Percentiles rank a stretch among this genome's conserved stretches.
phyloP scores from a whole-genome alignment of 1,140 invertebrate species.

The Apis dorsata region DNA sequence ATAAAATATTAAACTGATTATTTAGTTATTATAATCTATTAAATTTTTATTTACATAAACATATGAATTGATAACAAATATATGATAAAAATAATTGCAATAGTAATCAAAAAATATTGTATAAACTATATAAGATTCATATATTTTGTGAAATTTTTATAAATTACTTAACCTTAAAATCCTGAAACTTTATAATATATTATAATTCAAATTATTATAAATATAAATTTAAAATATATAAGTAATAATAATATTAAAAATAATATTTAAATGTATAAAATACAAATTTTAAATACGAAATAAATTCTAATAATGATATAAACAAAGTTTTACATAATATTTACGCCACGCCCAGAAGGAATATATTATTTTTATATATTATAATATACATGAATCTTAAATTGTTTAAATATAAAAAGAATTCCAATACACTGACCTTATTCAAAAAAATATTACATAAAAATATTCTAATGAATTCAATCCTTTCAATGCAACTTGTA shows the following conservation, averaged over 20 bases:
- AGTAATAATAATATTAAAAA: background rate
- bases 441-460: conserved; percentile 3
- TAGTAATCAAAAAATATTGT: background rate
- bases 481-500: conserved; percentile 57
- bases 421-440: conserved; percentile 24
- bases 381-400: background rate
- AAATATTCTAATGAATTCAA: background rate
- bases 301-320: background rate
- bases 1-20: background rate
- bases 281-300: background rate
- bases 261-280: background rate
- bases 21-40: background rate
- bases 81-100: too few relatives aligned
- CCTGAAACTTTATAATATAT: background rate
- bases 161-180: conserved; percentile 6
- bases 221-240: background rate
- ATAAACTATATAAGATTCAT: background rate
- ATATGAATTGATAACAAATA: background rate
- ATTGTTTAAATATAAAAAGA: background rate
- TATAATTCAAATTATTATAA: background rate
- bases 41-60: background rate
- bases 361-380: background rate
- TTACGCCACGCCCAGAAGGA: conserved; percentile 60
- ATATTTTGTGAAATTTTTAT: background rate
- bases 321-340: conserved; percentile 19